phyloP scores from a whole-genome alignment of 1,140 invertebrate genomes.

The Macrosteles quadrilineatus region DNA sequence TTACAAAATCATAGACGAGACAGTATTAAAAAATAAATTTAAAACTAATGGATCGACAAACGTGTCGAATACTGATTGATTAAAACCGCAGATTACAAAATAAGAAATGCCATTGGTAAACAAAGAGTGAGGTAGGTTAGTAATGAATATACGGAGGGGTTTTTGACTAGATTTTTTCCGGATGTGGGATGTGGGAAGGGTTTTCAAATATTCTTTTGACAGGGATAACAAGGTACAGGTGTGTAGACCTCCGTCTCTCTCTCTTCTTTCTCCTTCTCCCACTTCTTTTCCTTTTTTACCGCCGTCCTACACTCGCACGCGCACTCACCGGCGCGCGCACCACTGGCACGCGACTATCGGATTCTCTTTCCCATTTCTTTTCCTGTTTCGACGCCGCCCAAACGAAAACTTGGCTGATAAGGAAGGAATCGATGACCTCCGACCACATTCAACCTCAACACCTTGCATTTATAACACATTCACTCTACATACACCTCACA shows the following conservation, averaged over 20 bases:
- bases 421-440: conserved; percentile 2
- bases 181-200: neutral
- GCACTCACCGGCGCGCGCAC: neutral
- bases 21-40: too few relatives aligned
- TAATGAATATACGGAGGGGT: conserved; percentile 14
- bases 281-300: neutral
- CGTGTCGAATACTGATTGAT: conserved; percentile 1
- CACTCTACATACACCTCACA: too few relatives aligned
- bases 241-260: neutral
- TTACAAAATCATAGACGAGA: too few relatives aligned
- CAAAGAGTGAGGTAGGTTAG: conserved; percentile 16
- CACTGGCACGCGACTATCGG: conserved; percentile 3
- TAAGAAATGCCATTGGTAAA: neutral
- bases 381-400: neutral
- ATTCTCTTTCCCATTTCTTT: conserved; percentile 7
- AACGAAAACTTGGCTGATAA: conserved; percentile 6
- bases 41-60: neutral
- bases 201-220: conserved; percentile 13
- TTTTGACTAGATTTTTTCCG: conserved; percentile 4
- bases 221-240: conserved; percentile 13
- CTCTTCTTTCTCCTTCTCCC: neutral
- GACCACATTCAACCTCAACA: neutral
- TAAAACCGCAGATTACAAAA: neutral
- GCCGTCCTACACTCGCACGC: neutral
- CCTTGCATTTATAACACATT: too few relatives aligned